phyloP scores from a whole-genome alignment of 23 tunicate species.

The Halocynthia aurantium region DNA sequence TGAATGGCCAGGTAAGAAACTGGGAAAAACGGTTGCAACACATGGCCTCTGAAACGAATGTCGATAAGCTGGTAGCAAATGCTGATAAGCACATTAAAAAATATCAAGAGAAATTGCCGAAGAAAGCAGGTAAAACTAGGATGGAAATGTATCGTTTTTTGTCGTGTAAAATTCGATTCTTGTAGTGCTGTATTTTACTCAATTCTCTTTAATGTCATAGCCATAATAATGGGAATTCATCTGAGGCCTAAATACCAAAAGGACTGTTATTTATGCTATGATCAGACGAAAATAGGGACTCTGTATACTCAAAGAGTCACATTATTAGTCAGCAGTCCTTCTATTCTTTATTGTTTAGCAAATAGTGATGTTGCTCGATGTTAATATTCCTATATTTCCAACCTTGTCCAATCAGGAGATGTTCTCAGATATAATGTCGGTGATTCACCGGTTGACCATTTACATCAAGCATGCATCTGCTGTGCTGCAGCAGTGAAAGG shows the following conservation, averaged over 20 bases:
- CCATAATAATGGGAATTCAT: background rate
- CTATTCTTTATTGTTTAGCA: too few species aligned
- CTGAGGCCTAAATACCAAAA: too few species aligned
- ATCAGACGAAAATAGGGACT: too few species aligned
- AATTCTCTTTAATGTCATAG: background rate
- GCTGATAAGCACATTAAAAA: constrained; percentile 37
- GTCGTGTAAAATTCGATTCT: too few species aligned
- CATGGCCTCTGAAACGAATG: constrained; percentile 60
- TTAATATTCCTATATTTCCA: too few species aligned
- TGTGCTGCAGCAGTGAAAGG: constrained; percentile 65
- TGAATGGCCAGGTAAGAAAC: constrained; percentile 47
- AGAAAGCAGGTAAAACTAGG: constrained; percentile 35
- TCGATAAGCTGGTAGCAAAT: constrained; percentile 36
- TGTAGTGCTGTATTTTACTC: too few species aligned
- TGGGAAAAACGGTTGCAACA: constrained; percentile 92
- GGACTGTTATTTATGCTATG: too few species aligned
- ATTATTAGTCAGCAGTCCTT: too few species aligned
- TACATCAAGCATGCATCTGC: constrained; percentile 47
- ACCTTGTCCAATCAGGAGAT: constrained; percentile 29
- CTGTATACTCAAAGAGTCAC: too few species aligned
- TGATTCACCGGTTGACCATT: constrained; percentile 57
- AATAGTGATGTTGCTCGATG: too few species aligned
- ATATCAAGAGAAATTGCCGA: constrained; percentile 60
- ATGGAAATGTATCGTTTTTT: too few species aligned
- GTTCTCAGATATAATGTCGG: constrained; percentile 36